phyloP scores from a whole-genome alignment of 2,797 vertebrate species.

The Neosilurus hyrtlii region DNA sequence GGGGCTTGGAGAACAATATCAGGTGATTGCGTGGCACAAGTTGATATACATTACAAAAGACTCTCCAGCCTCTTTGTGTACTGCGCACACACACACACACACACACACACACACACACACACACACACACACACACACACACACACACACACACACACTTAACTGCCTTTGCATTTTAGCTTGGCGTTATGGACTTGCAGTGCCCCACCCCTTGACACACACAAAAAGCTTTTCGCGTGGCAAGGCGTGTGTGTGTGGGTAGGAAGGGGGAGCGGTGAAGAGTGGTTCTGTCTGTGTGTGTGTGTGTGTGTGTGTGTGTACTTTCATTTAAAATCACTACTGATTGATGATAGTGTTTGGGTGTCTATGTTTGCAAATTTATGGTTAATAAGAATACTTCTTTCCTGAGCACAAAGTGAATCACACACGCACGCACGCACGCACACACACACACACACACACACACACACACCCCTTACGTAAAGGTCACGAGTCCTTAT shows the following conservation, averaged over 20 bases:
- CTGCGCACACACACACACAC: slow-evolving; percentile 8
- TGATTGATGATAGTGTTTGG: slow-evolving; percentile 56
- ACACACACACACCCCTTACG: background rate
- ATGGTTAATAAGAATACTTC: slow-evolving; percentile 48
- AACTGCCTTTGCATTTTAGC: slow-evolving; percentile 69
- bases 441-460: slow-evolving; percentile 26
- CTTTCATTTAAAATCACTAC: slow-evolving; percentile 46
- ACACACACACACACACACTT: slow-evolving; percentile 28
- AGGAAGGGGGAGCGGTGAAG: slow-evolving; percentile 33
- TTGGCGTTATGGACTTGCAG: slow-evolving; percentile 69
- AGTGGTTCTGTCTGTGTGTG: slow-evolving; percentile 22
- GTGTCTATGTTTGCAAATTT: slow-evolving; percentile 45
- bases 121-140: background rate
- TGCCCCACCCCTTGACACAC: slow-evolving; percentile 45
- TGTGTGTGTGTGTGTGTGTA: slow-evolving; percentile 26
- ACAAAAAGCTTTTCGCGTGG: slow-evolving; percentile 55
- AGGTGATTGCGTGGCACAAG: slow-evolving; percentile 70
- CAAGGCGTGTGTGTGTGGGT: slow-evolving; percentile 53
- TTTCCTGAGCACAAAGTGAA: slow-evolving; percentile 28
- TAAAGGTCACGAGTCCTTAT: background rate
- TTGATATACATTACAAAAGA: slow-evolving; percentile 87
- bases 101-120: slow-evolving; percentile 32
- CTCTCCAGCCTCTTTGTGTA: slow-evolving; percentile 45
- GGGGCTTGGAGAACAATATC: slow-evolving; percentile 70
- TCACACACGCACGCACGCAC: slow-evolving; percentile 31